Evolutionary conservation across 35 echinoderm and acorn worm genomes (phyloP), one percentile per base, ranked within the genome.

Genomic region (Patiria miniata): DNA sequence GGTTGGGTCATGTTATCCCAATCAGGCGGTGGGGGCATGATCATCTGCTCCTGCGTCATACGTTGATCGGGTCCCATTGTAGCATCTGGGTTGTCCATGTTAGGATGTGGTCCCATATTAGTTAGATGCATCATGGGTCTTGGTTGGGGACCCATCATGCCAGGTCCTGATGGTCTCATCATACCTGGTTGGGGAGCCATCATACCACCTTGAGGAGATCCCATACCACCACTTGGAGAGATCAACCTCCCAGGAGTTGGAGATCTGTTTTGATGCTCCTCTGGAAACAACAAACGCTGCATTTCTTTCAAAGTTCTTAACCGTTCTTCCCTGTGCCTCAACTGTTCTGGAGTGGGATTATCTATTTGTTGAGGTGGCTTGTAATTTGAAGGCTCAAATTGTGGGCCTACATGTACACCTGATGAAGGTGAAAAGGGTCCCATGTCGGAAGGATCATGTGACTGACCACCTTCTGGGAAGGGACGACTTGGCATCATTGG

Each of bases 281-380:
- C 96, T 1, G 93, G 96, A 44, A 99, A 94, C 1, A 99, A 42
- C 60, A 94, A 61, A 51, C 87, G 94, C 81, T 99, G 93, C 86
- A 99, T 92, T 81, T 99, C 96, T 73, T 94, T 94, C 0, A 99
- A 65, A 39, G 86, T 94, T 61, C 93, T 89, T 5, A 99, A 58
- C 37, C 90, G 55, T 83, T 99, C 96, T 56, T 99, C 86, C 40
- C 96, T 56, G 52, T 94, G 89, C 39, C 92, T 80, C 79, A 99
- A 86, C 87, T 99, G 96, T 77, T 99, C 96, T 47, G 96, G 96
- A 15, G 96, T 99, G 1, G 90, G 86, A 81, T 92, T 99, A 58
- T 99, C 95, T 42, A 97, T 90, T 78, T 93, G 85, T 52, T 97
- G 91, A 8, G 86, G 85, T 42, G 93, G 83, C 23, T 80, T 88